Evolutionary conservation across 1,140 invertebrate genomes (phyloP), one percentile per base, ranked within the genome.

Genomic region (Aricia agestis): DNA sequence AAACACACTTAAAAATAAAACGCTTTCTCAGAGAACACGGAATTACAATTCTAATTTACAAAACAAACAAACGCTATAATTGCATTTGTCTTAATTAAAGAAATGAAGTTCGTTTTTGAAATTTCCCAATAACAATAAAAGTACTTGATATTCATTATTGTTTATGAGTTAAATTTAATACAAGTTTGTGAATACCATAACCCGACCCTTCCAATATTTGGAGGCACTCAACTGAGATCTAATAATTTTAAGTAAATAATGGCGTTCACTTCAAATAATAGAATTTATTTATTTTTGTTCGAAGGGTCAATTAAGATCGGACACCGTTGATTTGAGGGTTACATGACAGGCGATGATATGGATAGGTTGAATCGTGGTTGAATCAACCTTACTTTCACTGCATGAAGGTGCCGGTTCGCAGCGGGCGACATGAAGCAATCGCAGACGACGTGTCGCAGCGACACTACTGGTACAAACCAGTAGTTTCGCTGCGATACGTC

Each of bases 81-180:
- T 52, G 45, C 45, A 52, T 52, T 52, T 52, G 11, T 52, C 45
- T 52, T 52, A 52, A 52, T 52, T 52, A 52, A 52, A 52, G 45
- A 52, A 52, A 52, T 52, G 45, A 52, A 52, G 45, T 52, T 52
- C 45, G 45, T 11, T 52, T 52, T 52, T 13, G 11, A 13, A 52
- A 13, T 52, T 52, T 57, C 57, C 67, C 57, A 52, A 65, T 65
- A 68, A 68, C 67, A 68, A 68, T 68, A 68, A 68, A 52, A 31
- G 67, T 45, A 15, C 67, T 68, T 68, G 25, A 57, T 68, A 52
- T 68, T 68, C 42, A 68, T 67, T 45, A 67, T 67, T 67, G 66
- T 67, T 67, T 67, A 67, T 67, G 66, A 67, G 66, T 67, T 45
- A 19, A 57, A 67, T 52, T 67, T 67, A 67, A 67, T 67, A 67